phyloP scores from a whole-genome alignment of 1,140 invertebrate species.

The Calycopis cecrops region DNA sequence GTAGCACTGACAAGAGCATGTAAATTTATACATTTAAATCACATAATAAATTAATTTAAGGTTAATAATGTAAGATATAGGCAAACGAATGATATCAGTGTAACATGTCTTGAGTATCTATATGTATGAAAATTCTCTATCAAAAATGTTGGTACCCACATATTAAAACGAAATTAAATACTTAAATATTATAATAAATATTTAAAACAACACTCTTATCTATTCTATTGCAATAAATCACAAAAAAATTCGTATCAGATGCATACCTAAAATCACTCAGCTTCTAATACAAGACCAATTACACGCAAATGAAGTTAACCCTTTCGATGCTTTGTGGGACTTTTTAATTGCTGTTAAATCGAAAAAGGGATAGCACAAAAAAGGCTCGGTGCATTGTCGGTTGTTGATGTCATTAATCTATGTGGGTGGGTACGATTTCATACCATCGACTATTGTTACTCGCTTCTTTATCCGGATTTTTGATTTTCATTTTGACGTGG shows the following conservation, averaged over 20 bases:
- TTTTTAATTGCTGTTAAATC: constrained; percentile 72
- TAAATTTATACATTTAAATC: no score
- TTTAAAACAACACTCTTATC: no score
- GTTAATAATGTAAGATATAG: no score
- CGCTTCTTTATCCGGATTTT: constrained; percentile 25
- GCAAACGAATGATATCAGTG: no score
- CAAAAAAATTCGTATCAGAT: not conserved
- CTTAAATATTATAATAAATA: no score
- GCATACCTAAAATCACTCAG: constrained; percentile 12
- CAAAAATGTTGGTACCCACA: no score
- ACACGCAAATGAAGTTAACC: constrained; percentile 62
- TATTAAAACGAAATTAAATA: no score
- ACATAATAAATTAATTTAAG: no score
- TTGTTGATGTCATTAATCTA: constrained; percentile 54
- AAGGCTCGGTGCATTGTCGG: constrained; percentile 44
- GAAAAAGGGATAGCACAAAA: constrained; percentile 54
- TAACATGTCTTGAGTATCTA: no score
- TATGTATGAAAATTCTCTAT: no score
- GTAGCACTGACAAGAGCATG: no score
- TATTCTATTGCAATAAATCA: no score
- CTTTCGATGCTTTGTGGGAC: constrained; percentile 56
- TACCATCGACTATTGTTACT: constrained; percentile 33
- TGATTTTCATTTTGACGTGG: not conserved
- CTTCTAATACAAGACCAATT: constrained; percentile 47
- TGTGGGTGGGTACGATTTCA: constrained; percentile 59